Evolutionary conservation across 2,888 invertebrate species (phyloP).

Genomic region (Plebejus anna): DNA sequence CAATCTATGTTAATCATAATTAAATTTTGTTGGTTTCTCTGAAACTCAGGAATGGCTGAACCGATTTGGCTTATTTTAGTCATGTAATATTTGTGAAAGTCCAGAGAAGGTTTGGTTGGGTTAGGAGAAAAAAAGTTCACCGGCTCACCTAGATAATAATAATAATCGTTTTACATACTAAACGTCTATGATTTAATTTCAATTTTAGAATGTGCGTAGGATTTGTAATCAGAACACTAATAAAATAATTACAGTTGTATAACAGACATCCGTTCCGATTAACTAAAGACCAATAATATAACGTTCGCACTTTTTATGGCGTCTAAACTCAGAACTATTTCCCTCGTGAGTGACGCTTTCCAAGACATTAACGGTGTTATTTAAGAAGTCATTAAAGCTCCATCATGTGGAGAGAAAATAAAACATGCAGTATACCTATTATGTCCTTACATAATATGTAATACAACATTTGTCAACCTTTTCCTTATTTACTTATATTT

Average conservation of each 20-base stretch:
- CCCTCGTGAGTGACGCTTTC: conserved; percentile 19
- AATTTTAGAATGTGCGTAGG: neutral
- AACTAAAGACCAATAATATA: neutral
- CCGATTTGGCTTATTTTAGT: too few species aligned
- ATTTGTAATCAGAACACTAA: neutral
- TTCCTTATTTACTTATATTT: conserved; percentile 5
- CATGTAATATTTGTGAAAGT: too few species aligned
- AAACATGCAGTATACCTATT: neutral
- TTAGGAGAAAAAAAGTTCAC: too few species aligned
- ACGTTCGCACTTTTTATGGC: neutral
- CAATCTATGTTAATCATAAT: too few species aligned
- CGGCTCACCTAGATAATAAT: too few species aligned
- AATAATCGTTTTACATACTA: too few species aligned
- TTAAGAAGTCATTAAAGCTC: conserved; percentile 14
- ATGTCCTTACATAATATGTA: conserved; percentile 9
- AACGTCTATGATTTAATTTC: neutral
- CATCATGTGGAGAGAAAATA: conserved; percentile 20
- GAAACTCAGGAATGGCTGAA: too few species aligned
- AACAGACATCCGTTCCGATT: conserved; percentile 9
- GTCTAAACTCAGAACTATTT: conserved; percentile 1
- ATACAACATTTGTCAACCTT: neutral
- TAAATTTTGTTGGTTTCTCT: too few species aligned
- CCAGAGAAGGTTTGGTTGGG: too few species aligned
- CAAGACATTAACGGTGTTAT: conserved; percentile 10
- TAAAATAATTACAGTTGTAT: neutral